These are phyloP conservation scores for Sinotaia quadrata DNA, from an alignment of 2,888 invertebrate genomes.

Conservation along the genomic window DNA sequence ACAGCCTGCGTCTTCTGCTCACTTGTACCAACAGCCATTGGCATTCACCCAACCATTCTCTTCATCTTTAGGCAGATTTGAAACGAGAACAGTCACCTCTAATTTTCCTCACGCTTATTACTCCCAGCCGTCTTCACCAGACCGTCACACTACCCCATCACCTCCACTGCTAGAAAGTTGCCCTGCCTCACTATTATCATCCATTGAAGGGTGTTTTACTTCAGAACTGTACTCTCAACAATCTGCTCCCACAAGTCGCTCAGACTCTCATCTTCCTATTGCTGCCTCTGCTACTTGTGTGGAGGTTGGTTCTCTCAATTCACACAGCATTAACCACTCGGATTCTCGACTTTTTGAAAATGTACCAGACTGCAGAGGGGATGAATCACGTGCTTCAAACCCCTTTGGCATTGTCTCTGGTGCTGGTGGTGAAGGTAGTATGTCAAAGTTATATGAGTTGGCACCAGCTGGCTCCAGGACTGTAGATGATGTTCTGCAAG, in stretches of 20 bases:
- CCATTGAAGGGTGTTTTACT: constrained; percentile 25
- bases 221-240: not conserved
- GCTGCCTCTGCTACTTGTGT: constrained; percentile 20
- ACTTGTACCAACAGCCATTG: too few relatives aligned
- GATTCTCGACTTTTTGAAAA: not conserved
- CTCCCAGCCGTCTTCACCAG: constrained; percentile 15
- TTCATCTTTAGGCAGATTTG: too few relatives aligned
- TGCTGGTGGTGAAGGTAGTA: constrained; percentile 1
- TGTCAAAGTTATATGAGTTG: constrained; percentile 22
- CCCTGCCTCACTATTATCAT: constrained; percentile 16
- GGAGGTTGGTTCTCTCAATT: constrained; percentile 9
- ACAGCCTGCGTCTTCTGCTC: too few relatives aligned
- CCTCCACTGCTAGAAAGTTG: constrained; percentile 7
- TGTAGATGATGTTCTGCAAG: constrained; percentile 58
- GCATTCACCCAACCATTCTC: too few relatives aligned
- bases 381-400: too few relatives aligned
- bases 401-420: not conserved
- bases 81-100: too few relatives aligned
- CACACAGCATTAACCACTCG: not conserved
- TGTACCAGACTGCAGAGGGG: not conserved
- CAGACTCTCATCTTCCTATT: constrained; percentile 17
- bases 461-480: constrained; percentile 44
- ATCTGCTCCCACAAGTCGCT: constrained; percentile 10
- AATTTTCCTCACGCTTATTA: not conserved
- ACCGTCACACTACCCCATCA: constrained; percentile 24